Base-by-base conservation (phyloP, 2,113 vertebrate genomes). In the Vulpes vulpes region DNA sequence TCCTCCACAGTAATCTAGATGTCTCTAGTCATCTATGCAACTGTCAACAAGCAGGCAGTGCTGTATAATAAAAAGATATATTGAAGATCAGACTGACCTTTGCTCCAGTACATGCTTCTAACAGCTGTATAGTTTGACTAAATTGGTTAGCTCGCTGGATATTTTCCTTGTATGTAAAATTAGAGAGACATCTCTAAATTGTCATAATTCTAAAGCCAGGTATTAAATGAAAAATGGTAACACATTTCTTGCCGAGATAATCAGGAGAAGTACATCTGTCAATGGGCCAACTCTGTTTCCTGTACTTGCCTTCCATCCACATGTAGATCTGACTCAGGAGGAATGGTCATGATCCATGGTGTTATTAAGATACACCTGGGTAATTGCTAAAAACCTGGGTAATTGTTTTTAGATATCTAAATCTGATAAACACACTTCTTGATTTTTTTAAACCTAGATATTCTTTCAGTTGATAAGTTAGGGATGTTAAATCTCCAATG, bases 111-210 rank as follows among this genome's bases (percentile, higher is more conserved):
- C 9, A 32, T 23, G 12, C n/a, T 69, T n/a, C 51, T 88, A 69
- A 51, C 81, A 78, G 55, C 4, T 3, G 2, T 43, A 8, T 43
- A 71, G 35, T 49, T 73, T 83, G 23, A 16, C 55, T 86, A 57
- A 62, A 35, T 71, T 64, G 30, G 19, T 83, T 91, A 65, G 6
- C 83, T 87, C 4, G 74, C 74, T 79, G 62, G 25, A 27, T 82
- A 51, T 84, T 96, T 96, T 89, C 25, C 30, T 94, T 59, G 49
- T 51, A 5, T 60, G 11, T 83, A 32, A 94, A 89, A 80, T n/a
- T n/a, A 78, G 51, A 91, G 15, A 65, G 9, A 53, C 23, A 65
- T 65, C 8, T 81, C 49, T 67, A 65, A 94, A 55, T 55, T 83
- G 43, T 78, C 57, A 38, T 43, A 88, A 80, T 85, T 64, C 25